Conservation (phyloP, 2,113 vertebrate genomes). For the Meleagris gallopavo region DNA sequence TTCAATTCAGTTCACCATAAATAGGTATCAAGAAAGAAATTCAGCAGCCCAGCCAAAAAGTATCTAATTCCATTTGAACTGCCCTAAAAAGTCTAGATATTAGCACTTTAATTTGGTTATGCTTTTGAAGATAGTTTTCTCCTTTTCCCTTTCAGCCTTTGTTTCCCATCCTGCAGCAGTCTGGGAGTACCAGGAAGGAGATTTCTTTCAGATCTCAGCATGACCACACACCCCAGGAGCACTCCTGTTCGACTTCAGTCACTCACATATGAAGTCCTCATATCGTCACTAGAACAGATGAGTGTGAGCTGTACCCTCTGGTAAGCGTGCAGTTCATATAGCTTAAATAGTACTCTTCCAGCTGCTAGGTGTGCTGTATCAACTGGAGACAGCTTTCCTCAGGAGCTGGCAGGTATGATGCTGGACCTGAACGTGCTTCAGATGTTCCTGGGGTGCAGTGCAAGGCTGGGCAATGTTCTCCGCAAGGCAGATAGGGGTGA, state of each 20-base stretch:
- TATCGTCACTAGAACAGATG: background rate
- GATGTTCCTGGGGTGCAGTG: background rate
- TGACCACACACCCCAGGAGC: background rate
- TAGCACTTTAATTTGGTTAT: background rate
- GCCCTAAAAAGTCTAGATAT: background rate
- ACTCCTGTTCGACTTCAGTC: background rate
- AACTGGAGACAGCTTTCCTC: background rate
- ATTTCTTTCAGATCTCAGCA: background rate
- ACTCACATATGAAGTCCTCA: background rate
- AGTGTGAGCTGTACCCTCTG: fast-evolving
- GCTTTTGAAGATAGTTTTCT: background rate
- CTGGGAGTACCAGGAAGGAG: background rate
- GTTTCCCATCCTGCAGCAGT: background rate
- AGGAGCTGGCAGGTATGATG: background rate
- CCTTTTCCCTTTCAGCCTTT: background rate
- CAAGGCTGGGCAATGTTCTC: background rate
- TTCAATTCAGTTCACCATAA: background rate
- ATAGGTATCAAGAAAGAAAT: background rate
- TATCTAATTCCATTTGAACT: background rate
- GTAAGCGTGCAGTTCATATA: background rate
- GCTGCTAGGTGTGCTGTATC: background rate
- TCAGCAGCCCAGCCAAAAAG: background rate
- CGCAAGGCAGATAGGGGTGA: background rate
- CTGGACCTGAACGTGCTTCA: background rate
- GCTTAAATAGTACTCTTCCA: background rate